Evolutionary conservation across 1,140 invertebrate species (phyloP).

Genomic region (Drosophila burlai): DNA sequence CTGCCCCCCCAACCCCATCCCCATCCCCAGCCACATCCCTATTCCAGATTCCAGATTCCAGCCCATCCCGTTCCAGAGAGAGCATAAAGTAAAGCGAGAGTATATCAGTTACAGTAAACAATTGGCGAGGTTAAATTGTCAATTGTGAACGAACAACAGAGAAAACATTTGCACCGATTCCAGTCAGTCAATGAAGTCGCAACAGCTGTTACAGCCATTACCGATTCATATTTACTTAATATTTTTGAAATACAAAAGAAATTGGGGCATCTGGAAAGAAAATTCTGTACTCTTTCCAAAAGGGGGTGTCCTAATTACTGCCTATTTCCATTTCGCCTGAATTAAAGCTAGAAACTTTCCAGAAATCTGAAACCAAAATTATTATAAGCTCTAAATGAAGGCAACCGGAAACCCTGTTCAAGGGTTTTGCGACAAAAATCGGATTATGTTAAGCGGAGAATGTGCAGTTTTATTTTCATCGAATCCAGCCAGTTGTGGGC

Average conservation of each 20-base stretch:
- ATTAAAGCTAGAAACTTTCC: neutral
- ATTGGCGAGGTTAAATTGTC: slow-evolving; percentile 26
- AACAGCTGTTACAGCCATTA: slow-evolving; percentile 9
- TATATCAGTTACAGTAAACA: slow-evolving; percentile 48
- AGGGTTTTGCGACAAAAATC: neutral
- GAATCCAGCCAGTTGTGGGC: slow-evolving; percentile 6
- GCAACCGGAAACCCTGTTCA: neutral
- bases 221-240: slow-evolving; percentile 1
- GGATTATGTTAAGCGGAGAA: neutral
- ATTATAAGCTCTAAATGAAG: neutral
- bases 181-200: neutral
- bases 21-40: neutral
- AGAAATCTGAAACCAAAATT: neutral
- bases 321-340: no score
- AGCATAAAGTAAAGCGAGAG: slow-evolving; percentile 4
- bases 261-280: neutral
- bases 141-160: slow-evolving; percentile 18
- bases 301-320: neutral
- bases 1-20: neutral
- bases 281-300: neutral
- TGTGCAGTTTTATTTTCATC: neutral
- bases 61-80: slow-evolving; percentile 4
- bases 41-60: slow-evolving; percentile 16
- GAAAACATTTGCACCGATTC: slow-evolving; percentile 25
- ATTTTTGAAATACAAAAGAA: slow-evolving; percentile 1